Base-by-base conservation (phyloP, 2,113 vertebrate genomes). In the Beaufortia kweichowensis region DNA sequence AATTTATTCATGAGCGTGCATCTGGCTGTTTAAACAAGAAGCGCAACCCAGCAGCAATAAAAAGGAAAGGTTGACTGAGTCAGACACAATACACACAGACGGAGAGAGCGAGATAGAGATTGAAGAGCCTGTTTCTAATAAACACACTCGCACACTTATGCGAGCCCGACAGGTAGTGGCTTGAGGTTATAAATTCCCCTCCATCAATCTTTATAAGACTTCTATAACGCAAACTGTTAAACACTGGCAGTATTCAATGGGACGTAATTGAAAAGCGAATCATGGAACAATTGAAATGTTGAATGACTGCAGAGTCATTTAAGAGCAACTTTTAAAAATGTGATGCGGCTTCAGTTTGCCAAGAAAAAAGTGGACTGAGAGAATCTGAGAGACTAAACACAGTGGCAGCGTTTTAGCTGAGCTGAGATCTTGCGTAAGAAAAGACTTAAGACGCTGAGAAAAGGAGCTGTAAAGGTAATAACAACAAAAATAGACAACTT, bases 1-100 rank as follows among this genome's bases (percentile, higher is more conserved):
- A 68, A 85, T 85, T 77, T 82, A 77, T 79, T 81, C 78, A 77
- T 74, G 78, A 82, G 79, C 19, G 63, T 61, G 59, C 72, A 57
- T 81, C 76, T 79, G 83, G 70, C 61, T 77, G 61, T 76, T 76
- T 73, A 74, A 76, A 46, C 65, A 31, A 41, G 72, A 50, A 74
- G 50, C 43, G 50, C 78, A 66, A 63, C 77, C 69, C 59, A 50
- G 67, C 59, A 71, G 66, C 71, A 46, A 53, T 80, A 81, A 73
- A 78, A 33, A 12, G 74, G 23, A 78, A 80, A 66, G 77, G 76
- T 64, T 82, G 64, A 65, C 48, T 31, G 74, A 76, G 57, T 75
- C 59, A 62, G 50, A 59, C 43, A 74, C n/a, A 50, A 53, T 31
- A 53, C 29, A 69, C 39, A 64, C 65, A 33, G 60, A 69, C 29